phyloP scores from a whole-genome alignment of 2,888 invertebrate genomes.

The Cactoblastis cactorum region DNA sequence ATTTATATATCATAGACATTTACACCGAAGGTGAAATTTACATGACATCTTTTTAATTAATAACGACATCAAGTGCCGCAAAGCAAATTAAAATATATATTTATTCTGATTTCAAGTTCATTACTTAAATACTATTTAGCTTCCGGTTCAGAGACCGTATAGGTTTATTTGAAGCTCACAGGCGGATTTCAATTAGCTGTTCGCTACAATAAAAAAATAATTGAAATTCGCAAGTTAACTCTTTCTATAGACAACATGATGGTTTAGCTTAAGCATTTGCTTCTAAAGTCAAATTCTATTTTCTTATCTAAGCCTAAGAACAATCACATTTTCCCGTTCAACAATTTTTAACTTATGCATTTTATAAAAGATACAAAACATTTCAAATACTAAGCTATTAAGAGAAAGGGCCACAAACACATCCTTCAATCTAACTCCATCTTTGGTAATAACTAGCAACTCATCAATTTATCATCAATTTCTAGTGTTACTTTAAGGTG shows the following conservation, averaged over 20 bases:
- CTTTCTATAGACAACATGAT: background rate
- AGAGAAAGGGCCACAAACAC: slow-evolving; percentile 54
- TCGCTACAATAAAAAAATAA: background rate
- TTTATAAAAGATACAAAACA: slow-evolving; percentile 75
- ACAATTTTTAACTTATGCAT: slow-evolving; percentile 62
- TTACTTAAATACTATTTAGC: background rate
- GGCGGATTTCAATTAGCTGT: background rate
- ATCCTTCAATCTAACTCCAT: slow-evolving; percentile 61
- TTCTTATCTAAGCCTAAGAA: slow-evolving; percentile 64
- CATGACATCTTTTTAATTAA: slow-evolving; percentile 24
- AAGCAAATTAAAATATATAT: slow-evolving; percentile 17
- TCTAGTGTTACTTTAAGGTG: slow-evolving; percentile 44
- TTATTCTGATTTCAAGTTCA: slow-evolving; percentile 13
- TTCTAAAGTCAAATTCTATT: slow-evolving; percentile 34
- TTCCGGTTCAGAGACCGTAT: background rate
- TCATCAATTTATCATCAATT: slow-evolving; percentile 56
- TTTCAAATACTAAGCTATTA: slow-evolving; percentile 67
- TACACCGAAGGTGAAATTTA: slow-evolving; percentile 36
- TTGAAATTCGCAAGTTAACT: slow-evolving; percentile 17
- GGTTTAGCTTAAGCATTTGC: slow-evolving; percentile 20
- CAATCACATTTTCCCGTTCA: slow-evolving; percentile 69
- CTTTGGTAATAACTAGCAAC: slow-evolving; percentile 76
- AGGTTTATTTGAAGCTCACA: background rate
- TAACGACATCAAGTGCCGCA: slow-evolving; percentile 19
- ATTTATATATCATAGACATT: slow-evolving; percentile 51